Evolutionary conservation across 1,140 invertebrate species (phyloP).

Genomic region (Pentalonia nigronervosa): DNA sequence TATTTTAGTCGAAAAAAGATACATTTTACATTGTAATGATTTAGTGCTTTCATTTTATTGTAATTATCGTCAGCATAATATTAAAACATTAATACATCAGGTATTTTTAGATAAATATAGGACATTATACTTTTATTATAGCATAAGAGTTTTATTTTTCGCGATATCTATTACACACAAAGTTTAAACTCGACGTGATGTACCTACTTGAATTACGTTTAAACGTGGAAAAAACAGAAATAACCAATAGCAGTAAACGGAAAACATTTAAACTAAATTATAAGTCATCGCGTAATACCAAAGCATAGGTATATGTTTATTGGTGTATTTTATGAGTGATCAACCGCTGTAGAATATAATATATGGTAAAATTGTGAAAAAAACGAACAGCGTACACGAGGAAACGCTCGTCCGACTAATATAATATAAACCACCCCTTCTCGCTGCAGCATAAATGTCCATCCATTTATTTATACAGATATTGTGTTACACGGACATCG

Average conservation of each 20-base stretch:
- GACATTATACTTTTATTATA: not conserved
- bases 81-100: too few species aligned
- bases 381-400: not conserved
- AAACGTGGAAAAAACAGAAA: not conserved
- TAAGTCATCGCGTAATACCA: not conserved
- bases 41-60: too few species aligned
- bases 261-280: not conserved
- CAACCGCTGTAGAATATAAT: not conserved
- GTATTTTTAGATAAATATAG: not conserved
- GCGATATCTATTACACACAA: not conserved
- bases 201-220: not conserved
- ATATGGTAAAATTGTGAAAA: not conserved
- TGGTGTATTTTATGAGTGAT: not conserved
- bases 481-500: too few species aligned
- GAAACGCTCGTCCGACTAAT: not conserved
- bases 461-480: not conserved
- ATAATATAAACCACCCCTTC: not conserved
- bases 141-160: not conserved
- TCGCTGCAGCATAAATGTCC: not conserved
- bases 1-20: too few species aligned
- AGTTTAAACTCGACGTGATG: not conserved
- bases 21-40: too few species aligned
- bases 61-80: too few species aligned
- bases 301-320: not conserved
- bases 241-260: not conserved